Evolutionary conservation across 2,888 invertebrate species (phyloP), one percentile per base, ranked within the genome.

Genomic region (Oxyteleia sp.): DNA sequence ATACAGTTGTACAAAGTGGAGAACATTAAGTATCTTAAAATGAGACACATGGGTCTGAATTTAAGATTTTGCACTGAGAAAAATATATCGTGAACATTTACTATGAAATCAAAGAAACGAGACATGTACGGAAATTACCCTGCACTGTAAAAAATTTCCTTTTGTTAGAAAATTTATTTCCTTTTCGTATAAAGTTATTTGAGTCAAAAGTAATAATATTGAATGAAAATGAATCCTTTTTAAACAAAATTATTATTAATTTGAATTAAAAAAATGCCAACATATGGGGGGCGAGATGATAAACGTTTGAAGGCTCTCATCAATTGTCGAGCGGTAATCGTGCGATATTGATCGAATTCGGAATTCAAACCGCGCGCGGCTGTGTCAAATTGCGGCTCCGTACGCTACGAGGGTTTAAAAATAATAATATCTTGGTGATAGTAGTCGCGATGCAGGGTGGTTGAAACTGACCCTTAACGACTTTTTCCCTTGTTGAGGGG

Each of bases 401-500:
- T 81, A 68, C 75, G 81, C 66, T 71, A 13, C 51, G 74, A 76
- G 82, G 84, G 85, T 76, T 80, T 84, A 82, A 82, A 85, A 85
- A 84, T 85, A 85, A 81, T 85, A 85, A 85, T 84, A 85, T 80
- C 85, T 47, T 26, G 68, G 68, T 43, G 84, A 81, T 78, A 69
- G 63, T 78, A 41, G 81, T 69, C 74, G 84, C 76, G 82, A 69
- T 83, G 72, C 81, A 82, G 86, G 85, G 61, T 47, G 88, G 75
- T 84, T 90, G 92, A 93, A 92, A 93, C 93, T 93, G 93, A 93
- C 93, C 93, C 93, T 93, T 93, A 93, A 93, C 93, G 93, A 93
- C 93, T 93, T 92, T 90, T 88, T 89, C 88, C 90, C 88, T 89
- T 84, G 83, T 63, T 86, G 86, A 82, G 85, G 83, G 85, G 72